Base-by-base conservation (phyloP, 2,888 invertebrate species). In the Eupsilia transversa region DNA sequence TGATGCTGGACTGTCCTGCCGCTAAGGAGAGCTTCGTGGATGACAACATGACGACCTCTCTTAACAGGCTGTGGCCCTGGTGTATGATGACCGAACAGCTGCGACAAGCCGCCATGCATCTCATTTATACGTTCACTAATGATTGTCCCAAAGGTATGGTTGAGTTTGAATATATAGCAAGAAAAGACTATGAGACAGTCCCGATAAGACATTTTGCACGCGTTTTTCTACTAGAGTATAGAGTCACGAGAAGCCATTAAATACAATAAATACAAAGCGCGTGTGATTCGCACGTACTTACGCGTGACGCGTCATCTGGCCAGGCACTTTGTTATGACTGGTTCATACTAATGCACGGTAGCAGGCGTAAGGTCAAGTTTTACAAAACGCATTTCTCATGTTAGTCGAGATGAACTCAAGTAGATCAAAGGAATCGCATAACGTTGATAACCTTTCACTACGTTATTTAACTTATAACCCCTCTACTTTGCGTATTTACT, bases 61-160 rank as follows among this genome's bases (percentile, higher is more conserved):
- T 97, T 20, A 97, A 97, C 88, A 97, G 97, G 83, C 92, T 98
- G 85, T 98, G 98, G 98, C 94, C 97, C 4, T 98, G 98, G 97
- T 97, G 97, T 86, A 96, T 96, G 89, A 94, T 97, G 86, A 97
- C 97, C 38, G 97, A 97, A 67, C 93, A 92, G 65, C 91, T 97
- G 57, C 89, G 97, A 7, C 92, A 94, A 2, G 96, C 97, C 30
- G 95, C 96, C 27, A 92, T 97, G 71, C 96, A 97, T 86, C 93
- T 98, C 84, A 88, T 98, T 59, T 96, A 97, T 72, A 97, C 97
- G 0, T 97, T 97, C 85, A 97, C 97, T 3, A 97, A 97, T 72
- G 95, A 97, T 79, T 97, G 97, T 88, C 90, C 96, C 23, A 94
- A 96, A 96, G 97, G 98, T 97, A 76, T 61, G 33, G 3, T 77